Base-by-base conservation (phyloP, 2,113 vertebrate genomes). In the Aptenodytes patagonicus region DNA sequence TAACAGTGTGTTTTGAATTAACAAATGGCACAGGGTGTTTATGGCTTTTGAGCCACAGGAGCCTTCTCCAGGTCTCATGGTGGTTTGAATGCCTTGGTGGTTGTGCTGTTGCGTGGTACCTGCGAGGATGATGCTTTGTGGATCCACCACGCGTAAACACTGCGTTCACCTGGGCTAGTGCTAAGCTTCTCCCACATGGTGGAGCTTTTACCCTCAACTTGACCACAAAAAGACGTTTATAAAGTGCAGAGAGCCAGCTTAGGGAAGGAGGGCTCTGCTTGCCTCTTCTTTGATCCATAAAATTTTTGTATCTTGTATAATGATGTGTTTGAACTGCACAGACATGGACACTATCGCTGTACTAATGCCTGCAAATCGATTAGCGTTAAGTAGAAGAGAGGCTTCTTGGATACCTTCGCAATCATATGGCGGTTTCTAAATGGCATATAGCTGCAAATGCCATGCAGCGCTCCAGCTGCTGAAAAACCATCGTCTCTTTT, bases 111-210 rank as follows among this genome's bases (percentile, higher is more conserved):
- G 6, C 4, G 5, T 42, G 47, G 17, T 19, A 36, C 86, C 68
- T 25, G 22, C 1, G 0, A 6, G 69, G 51, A 17, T 0, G 20
- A 3, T 31, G 71, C 68, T 60, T 40, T n/a, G 29, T 42, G 89
- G 58, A 55, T 89, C 64, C 47, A 36, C 68, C 90, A 32, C 3
- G 0, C 15, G 46, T 3, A 7, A 81, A 8, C 32, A 1, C 65
- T 18, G 26, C 0, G 0, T 32, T 88, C 87, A 90, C 96, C 93
- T 96, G 89, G 91, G 93, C 95, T 92, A 89, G 72, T 97, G 96
- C 95, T 97, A 31, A 93, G 87, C 95, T 97, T 97, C 95, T 96
- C 96, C 97, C 97, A 91, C 95, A 90, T 97, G 96, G 96, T 97
- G 97, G 94, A 97, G 97, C 93, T 97, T 97, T 97, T 77, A 94